These are phyloP conservation scores for Horisme vitalbata DNA, from an alignment of 2,888 invertebrate species.

Conservation along the genomic window DNA sequence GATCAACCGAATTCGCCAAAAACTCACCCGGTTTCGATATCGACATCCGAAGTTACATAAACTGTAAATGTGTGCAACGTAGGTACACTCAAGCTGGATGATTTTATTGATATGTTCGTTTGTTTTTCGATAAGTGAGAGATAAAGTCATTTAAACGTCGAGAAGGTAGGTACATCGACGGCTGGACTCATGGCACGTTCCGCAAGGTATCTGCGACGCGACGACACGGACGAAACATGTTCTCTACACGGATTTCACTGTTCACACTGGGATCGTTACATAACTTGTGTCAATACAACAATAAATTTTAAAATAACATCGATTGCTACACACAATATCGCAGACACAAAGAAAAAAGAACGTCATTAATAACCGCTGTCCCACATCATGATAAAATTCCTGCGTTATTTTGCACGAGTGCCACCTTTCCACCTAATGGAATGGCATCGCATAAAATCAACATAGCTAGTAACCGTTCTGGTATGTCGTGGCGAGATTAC, in stretches of 20 bases:
- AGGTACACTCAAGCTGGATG: constrained; percentile 45
- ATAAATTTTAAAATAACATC: constrained; percentile 54
- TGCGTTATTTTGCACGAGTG: constrained; percentile 46
- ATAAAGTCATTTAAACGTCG: constrained; percentile 56
- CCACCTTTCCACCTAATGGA: constrained; percentile 39
- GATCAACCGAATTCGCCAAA: constrained; percentile 56
- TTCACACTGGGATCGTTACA: constrained; percentile 43
- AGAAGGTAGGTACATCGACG: constrained; percentile 34
- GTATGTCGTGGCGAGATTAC: constrained; percentile 48
- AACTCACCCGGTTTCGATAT: constrained; percentile 52
- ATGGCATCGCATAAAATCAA: constrained; percentile 43
- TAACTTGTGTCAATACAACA: constrained; percentile 53
- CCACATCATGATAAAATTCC: constrained; percentile 59
- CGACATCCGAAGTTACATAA: constrained; percentile 56
- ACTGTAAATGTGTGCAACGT: constrained; percentile 45
- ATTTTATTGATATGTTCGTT: constrained; percentile 53
- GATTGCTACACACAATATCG: constrained; percentile 49
- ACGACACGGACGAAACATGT: constrained; percentile 24
- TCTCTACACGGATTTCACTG: constrained; percentile 46
- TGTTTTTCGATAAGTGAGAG: constrained; percentile 57
- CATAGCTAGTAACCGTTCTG: constrained; percentile 48
- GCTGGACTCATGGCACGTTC: constrained; percentile 31
- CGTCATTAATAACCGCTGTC: constrained; percentile 51
- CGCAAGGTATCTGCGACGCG: constrained; percentile 23
- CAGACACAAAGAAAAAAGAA: constrained; percentile 45